Base-by-base conservation (phyloP, 2,113 vertebrate species). In the Symphodus melops region DNA sequence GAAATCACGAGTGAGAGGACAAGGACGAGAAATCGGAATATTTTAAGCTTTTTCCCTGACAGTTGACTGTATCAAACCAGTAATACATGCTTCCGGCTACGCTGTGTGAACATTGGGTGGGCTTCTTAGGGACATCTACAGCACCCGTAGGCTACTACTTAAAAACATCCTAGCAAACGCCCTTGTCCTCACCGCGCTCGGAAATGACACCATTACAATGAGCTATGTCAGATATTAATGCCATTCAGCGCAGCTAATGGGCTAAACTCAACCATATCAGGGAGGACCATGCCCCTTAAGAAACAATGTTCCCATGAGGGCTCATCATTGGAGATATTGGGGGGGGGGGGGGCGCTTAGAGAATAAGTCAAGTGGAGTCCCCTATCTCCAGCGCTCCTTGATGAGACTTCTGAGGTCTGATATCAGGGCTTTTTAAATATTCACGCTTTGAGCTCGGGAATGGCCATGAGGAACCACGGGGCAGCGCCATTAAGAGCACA, bases 141-240 rank as follows among this genome's bases (percentile, higher is more conserved):
- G 73, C 68, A 57, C 64, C 89, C 81, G 48, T 48, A 70, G 87
- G 87, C 79, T 46, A 39, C 69, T 55, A 74, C 71, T 83, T 78
- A 77, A 90, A 89, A 88, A 77, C 79, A 87, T 83, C 77, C 44
- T 20, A 57, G 77, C 83, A 68, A 83, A 88, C 53, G 81, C 64
- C 91, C 89, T 88, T 91, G 90, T 89, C 89, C 86, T 84, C 48
- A 61, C 68, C 9, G 49, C 60, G 68, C 86, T 83, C 20, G 11
- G 53, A 88, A 88, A 89, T 82, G 83, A 84, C 80, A 79, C 86
- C 77, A 86, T 90, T 89, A 88, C 87, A 84, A 87, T 88, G 88
- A 91, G 91, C 86, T 86, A 84, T 89, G 86, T 81, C 80, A 83
- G 66, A 89, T 89, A 91, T 84, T 90, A 89, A 91, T 83, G 83